These are phyloP conservation scores for Oryzias javanicus DNA, from an alignment of 2,113 vertebrate genomes.

Conservation along the genomic window DNA sequence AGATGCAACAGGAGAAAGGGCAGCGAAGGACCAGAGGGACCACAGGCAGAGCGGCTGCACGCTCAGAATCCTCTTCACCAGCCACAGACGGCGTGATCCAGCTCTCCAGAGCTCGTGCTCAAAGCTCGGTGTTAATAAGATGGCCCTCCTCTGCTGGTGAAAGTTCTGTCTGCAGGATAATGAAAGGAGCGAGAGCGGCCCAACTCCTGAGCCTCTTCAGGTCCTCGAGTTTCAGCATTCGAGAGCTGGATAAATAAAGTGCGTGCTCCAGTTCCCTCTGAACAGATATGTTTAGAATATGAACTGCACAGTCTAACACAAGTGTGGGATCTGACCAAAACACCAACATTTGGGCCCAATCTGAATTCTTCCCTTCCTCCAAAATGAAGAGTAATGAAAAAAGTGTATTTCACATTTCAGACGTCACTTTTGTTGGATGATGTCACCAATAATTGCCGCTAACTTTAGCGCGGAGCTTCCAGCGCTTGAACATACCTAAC, in stretches of 20 bases:
- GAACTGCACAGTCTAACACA: too few species aligned
- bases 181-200: slow-evolving; percentile 30
- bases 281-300: too few species aligned
- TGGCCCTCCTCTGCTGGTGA: slow-evolving; percentile 32
- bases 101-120: slow-evolving; percentile 19
- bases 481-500: too few species aligned
- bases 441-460: too few species aligned
- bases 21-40: slow-evolving; percentile 29
- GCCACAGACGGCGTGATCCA: slow-evolving; percentile 11
- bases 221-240: slow-evolving; percentile 14
- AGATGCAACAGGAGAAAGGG: slow-evolving; percentile 40
- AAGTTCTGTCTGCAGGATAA: slow-evolving; percentile 52
- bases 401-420: too few species aligned
- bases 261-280: too few species aligned
- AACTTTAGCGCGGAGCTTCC: too few species aligned
- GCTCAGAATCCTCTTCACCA: slow-evolving; percentile 2
- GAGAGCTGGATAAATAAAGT: not conserved
- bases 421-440: too few species aligned
- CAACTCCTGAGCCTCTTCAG: slow-evolving; percentile 47
- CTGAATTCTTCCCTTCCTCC: too few species aligned
- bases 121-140: slow-evolving; percentile 49
- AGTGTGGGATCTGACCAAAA: too few species aligned
- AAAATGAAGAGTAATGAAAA: too few species aligned
- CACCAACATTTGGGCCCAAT: too few species aligned
- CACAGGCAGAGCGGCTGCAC: slow-evolving; percentile 33